A percentile compares a stretch with the other conserved stretches of the same genome.
phyloP scores from a whole-genome alignment of 2,888 invertebrate species.

The Trichacis sp. region DNA sequence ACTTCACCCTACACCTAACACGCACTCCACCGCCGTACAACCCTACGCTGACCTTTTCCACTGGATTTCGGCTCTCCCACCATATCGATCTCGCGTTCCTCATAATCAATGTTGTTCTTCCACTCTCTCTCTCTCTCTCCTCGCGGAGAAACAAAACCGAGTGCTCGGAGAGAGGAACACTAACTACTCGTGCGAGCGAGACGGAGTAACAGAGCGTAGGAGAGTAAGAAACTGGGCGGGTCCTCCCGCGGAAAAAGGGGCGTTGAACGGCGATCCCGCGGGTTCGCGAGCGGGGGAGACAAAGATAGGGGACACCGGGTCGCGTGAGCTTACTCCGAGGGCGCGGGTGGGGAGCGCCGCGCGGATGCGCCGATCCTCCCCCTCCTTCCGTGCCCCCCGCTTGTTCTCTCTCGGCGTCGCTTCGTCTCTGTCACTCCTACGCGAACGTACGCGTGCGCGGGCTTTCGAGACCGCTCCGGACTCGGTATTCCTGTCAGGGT shows the following conservation, averaged over 20 bases:
- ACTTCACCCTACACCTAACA: too few relatives aligned
- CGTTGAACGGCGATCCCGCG: conserved; percentile 51
- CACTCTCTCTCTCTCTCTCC: too few relatives aligned
- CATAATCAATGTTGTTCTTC: too few relatives aligned
- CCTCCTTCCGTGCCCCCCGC: too few relatives aligned
- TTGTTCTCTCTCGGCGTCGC: too few relatives aligned
- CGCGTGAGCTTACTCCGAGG: conserved; percentile 4
- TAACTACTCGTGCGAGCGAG: too few relatives aligned
- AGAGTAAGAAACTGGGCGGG: conserved; percentile 51
- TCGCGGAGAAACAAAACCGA: too few relatives aligned
- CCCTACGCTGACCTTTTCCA: too few relatives aligned
- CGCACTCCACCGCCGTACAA: too few relatives aligned
- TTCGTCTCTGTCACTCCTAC: conserved; percentile 15
- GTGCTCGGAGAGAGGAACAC: too few relatives aligned
- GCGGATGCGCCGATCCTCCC: conserved; percentile 8
- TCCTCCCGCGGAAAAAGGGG: conserved; percentile 55
- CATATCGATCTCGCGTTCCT: too few relatives aligned
- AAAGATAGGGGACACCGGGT: conserved; percentile 8
- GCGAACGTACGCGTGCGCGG: conserved; percentile 25
- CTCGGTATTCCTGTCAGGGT: conserved; percentile 50
- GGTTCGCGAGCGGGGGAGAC: conserved; percentile 10
- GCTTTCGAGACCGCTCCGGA: conserved; percentile 20
- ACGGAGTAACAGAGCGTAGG: conserved; percentile 37
- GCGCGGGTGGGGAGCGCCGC: conserved; percentile 7
- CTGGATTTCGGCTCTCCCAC: too few relatives aligned